Evolutionary conservation across 2,888 invertebrate species (phyloP), one percentile per base, ranked within the genome.

Genomic region (Lomographa bimaculata): DNA sequence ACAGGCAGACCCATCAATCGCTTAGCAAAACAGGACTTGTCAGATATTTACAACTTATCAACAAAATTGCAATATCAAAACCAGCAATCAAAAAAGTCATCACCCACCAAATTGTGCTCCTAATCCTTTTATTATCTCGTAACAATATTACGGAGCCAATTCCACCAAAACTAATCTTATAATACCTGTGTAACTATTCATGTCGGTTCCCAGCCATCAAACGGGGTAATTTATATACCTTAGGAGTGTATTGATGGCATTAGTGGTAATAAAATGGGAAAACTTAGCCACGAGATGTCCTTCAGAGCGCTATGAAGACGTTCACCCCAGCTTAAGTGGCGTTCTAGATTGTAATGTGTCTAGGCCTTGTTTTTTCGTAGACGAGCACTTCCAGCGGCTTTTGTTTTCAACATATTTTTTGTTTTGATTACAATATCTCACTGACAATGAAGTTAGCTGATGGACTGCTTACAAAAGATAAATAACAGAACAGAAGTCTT

Each of bases 401-500:
- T n/a, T n/a, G n/a, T n/a, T n/a, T n/a, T n/a, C n/a, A n/a, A n/a
- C n/a, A n/a, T n/a, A 14, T 14, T 2, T 14, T 14, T 14, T 14
- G 14, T 14, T 14, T 14, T 14, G 14, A 14, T 14, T 4, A n/a
- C n/a, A n/a, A n/a, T n/a, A 27, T 20, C 7, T 16, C 17, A 17
- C 20, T 21, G 11, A 32, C 27, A 43, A 43, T 24, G 32, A 37
- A 37, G 36, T 42, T 36, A 32, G 36, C 36, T 71, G 69, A 71
- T 71, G 70, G 71, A 67, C 67, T 63, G 57, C 64, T 36, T 30
- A 26, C 25, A 30, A 48, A 28, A 47, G 36, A 44, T 41, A 48
- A 48, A 44, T 44, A 41, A 40, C 41, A 27, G 34, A 38, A 32
- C 43, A 34, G 33, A 56, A 54, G 53, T 55, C 39, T 36, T 29